These are phyloP conservation scores for Caenorhabditis brenneri DNA, from an alignment of 1,140 invertebrate genomes.

Conservation along the genomic window DNA sequence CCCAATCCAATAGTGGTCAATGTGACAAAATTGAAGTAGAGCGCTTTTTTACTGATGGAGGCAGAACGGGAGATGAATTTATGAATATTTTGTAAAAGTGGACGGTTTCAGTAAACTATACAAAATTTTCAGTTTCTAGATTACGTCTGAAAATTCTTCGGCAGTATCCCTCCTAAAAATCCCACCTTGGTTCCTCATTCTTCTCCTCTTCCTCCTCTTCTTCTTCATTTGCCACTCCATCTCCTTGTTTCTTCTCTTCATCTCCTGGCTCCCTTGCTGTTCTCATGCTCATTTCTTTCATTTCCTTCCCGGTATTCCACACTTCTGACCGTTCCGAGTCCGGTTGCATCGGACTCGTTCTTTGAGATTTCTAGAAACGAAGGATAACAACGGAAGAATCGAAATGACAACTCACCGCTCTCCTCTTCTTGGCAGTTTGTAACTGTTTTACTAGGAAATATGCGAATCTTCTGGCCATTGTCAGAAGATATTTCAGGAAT, in stretches of 20 bases:
- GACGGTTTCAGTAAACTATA: too few relatives aligned
- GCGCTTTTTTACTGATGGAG: too few relatives aligned
- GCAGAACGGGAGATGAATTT: background rate
- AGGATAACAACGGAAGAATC: background rate
- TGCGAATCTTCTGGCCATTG: slow-evolving; percentile 15
- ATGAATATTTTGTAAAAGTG: too few relatives aligned
- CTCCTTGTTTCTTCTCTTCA: background rate
- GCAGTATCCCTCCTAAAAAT: too few relatives aligned
- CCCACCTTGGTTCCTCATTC: slow-evolving; percentile 39
- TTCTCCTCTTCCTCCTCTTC: slow-evolving; percentile 52
- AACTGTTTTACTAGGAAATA: background rate
- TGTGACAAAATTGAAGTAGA: slow-evolving; percentile 69
- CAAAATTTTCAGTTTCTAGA: too few relatives aligned
- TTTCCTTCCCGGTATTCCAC: slow-evolving; percentile 16
- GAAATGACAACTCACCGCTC: background rate
- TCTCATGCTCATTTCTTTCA: slow-evolving; percentile 16
- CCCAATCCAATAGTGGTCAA: slow-evolving; percentile 66
- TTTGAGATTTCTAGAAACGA: background rate
- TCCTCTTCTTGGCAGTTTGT: background rate
- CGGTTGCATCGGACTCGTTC: background rate
- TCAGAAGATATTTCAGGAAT: slow-evolving; percentile 45
- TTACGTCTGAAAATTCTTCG: too few relatives aligned
- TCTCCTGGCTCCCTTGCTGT: slow-evolving; percentile 16
- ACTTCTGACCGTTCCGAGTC: slow-evolving; percentile 16
- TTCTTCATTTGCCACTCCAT: slow-evolving; percentile 15